These are phyloP conservation scores for Amia ocellicauda DNA, from an alignment of 2,113 vertebrate species.

Conservation along the genomic window DNA sequence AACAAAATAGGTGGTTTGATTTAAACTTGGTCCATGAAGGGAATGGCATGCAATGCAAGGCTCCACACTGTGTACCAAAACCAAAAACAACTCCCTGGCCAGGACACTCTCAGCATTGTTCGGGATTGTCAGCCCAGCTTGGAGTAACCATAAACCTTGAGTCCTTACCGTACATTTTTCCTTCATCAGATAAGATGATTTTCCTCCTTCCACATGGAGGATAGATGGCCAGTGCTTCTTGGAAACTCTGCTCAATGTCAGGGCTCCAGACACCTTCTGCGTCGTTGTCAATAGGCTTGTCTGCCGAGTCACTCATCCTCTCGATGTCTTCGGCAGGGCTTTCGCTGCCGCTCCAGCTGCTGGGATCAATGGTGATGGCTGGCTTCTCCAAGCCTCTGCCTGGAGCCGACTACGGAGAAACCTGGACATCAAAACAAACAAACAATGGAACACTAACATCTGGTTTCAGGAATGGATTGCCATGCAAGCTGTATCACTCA, in stretches of 20 bases:
- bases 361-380: constrained; percentile 94
- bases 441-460: constrained; percentile 38
- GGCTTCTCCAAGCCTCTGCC: constrained; percentile 92
- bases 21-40: too few relatives aligned
- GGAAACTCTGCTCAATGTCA: constrained; percentile 99
- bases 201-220: constrained; percentile 96
- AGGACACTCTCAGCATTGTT: too few relatives aligned
- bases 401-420: constrained; percentile 87
- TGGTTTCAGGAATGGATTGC: constrained; percentile 18
- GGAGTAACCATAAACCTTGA: too few relatives aligned
- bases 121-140: too few relatives aligned
- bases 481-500: neutral
- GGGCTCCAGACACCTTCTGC: constrained; percentile 98
- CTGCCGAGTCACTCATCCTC: constrained; percentile 95
- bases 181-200: constrained; percentile 98
- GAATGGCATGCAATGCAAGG: too few relatives aligned
- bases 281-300: constrained; percentile 96
- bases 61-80: too few relatives aligned
- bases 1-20: too few relatives aligned
- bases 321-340: constrained; percentile 98
- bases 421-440: constrained; percentile 69
- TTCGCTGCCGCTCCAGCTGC: constrained; percentile 99
- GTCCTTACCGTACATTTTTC: constrained; percentile 99
- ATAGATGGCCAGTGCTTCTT: constrained; percentile 98
- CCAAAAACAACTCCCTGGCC: too few relatives aligned